phyloP scores from a whole-genome alignment of 92 coral and sea anemone genomes.

The Palythoa grandis region DNA sequence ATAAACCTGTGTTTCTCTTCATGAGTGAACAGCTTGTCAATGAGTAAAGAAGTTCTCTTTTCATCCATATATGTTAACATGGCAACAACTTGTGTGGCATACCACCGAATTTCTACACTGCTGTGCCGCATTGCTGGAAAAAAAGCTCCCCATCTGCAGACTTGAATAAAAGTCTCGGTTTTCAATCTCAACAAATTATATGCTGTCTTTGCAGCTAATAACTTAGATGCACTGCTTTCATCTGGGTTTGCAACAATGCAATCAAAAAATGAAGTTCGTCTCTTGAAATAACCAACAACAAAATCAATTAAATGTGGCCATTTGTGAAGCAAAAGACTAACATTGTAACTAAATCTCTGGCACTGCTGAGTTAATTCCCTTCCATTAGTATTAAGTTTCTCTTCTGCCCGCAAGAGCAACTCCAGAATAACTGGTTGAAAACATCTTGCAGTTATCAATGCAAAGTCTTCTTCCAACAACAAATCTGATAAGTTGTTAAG shows the following conservation, averaged over 20 bases:
- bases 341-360: constrained; percentile 69
- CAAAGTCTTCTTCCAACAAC: constrained; percentile 57
- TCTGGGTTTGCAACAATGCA: constrained; percentile 37
- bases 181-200: constrained; percentile 68
- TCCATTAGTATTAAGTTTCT: constrained; percentile 20
- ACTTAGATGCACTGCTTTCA: constrained; percentile 19
- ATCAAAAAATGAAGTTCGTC: constrained; percentile 60
- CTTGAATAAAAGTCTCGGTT: constrained; percentile 60
- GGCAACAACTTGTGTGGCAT: constrained; percentile 68
- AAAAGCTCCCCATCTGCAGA: constrained; percentile 81
- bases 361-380: constrained; percentile 24
- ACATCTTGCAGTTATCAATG: constrained; percentile 56
- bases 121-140: constrained; percentile 52
- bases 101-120: constrained; percentile 62
- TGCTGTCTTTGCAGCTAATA: constrained; percentile 67
- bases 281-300: constrained; percentile 62
- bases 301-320: constrained; percentile 68
- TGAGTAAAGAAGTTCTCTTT: constrained; percentile 51
- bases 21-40: constrained; percentile 53
- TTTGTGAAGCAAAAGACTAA: constrained; percentile 68
- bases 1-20: constrained; percentile 51
- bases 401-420: constrained; percentile 66
- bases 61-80: constrained; percentile 82
- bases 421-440: constrained; percentile 84
- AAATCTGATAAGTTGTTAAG: constrained; percentile 72